These are phyloP conservation scores for Mythimna albipuncta DNA, from an alignment of 2,888 invertebrate genomes.

Conservation along the genomic window DNA sequence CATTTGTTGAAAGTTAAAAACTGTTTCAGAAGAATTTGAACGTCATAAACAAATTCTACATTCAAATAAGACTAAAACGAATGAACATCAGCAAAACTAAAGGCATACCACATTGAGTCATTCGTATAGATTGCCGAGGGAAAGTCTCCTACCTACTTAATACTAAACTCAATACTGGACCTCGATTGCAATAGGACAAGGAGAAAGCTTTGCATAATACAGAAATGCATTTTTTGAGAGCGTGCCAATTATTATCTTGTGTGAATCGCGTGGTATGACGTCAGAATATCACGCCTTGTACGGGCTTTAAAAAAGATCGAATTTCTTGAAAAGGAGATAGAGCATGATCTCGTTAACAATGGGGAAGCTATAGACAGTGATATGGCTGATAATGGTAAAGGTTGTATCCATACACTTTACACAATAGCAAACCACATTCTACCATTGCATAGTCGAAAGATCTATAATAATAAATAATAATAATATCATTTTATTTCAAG, in stretches of 20 bases:
- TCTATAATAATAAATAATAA: background rate
- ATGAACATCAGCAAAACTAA: background rate
- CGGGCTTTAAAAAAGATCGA: conserved; percentile 6
- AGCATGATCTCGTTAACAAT: background rate
- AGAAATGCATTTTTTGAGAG: conserved; percentile 20
- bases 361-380: too few species aligned
- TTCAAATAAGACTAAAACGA: background rate
- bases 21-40: background rate
- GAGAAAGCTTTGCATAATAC: conserved; percentile 40
- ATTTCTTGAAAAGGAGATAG: conserved; percentile 11
- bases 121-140: background rate
- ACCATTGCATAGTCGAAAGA: too few species aligned
- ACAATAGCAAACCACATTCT: background rate
- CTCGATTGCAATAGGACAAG: conserved; percentile 24
- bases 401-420: background rate
- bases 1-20: background rate
- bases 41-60: background rate
- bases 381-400: background rate
- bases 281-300: background rate
- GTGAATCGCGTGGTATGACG: conserved; percentile 12
- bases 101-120: conserved; percentile 3
- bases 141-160: conserved; percentile 32
- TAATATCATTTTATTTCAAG: too few species aligned
- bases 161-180: conserved; percentile 3
- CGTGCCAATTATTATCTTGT: conserved; percentile 22